phyloP scores from a whole-genome alignment of 2,797 vertebrate species.

The Enoplosus armatus region DNA sequence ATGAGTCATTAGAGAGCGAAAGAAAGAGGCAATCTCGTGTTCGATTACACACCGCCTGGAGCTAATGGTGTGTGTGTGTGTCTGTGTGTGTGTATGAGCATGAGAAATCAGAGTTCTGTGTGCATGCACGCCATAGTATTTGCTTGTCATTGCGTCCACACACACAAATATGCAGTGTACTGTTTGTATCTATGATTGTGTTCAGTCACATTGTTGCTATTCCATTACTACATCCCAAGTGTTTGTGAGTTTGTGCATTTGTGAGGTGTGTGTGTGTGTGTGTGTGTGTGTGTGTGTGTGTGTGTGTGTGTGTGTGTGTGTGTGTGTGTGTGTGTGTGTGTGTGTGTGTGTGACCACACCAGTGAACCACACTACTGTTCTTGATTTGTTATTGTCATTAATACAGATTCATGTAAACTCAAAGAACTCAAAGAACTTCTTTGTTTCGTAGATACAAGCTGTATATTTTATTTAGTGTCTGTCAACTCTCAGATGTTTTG shows the following conservation, averaged over 20 bases:
- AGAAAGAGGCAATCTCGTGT: constrained; percentile 53
- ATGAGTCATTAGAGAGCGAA: constrained; percentile 58
- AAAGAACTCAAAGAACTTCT: neutral
- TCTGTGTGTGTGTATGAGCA: neutral
- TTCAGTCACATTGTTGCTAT: neutral
- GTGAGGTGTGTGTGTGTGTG: no score
- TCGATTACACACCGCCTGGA: constrained; percentile 49
- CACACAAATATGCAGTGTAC: neutral
- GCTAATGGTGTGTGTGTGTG: constrained; percentile 25
- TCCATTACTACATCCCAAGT: neutral
- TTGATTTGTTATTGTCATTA: neutral
- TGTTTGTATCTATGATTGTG: neutral
- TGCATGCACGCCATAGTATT: neutral
- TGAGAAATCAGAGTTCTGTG: constrained; percentile 10
- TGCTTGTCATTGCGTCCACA: neutral
- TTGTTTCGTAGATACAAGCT: neutral
- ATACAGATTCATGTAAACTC: neutral
- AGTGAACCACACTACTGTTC: neutral
- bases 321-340: neutral
- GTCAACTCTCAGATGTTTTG: neutral
- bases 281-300: no score
- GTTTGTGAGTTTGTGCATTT: no score
- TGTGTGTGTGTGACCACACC: neutral
- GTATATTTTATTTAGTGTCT: neutral
- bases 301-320: no score